Base-by-base conservation (phyloP, 2,797 vertebrate genomes). In the Meda fulgida region DNA sequence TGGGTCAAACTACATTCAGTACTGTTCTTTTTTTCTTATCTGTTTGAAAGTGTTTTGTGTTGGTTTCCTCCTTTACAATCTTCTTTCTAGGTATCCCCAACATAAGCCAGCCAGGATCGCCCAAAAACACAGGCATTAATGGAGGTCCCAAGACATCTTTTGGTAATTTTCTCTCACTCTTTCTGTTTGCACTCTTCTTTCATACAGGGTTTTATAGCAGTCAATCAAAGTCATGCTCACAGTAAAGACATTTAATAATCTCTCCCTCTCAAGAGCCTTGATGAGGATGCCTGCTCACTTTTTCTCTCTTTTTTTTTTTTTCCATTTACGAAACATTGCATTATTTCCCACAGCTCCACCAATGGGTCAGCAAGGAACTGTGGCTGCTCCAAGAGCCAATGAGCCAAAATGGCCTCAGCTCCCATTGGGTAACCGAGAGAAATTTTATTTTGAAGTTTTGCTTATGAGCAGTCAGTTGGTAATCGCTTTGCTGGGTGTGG, bases 301-400 rank as follows among this genome's bases (percentile, higher is more conserved):
- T 82, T n/a, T 81, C 18, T 82, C 26, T 84, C 31, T n/a, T 14
- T 46, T 66, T 73, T 63, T 72, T 18, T 51, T 87, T 55, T 66
- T 60, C 23, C 40, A 11, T 43, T 84, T 85, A 79, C 70, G 9
- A 89, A 89, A 86, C 36, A 29, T 79, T 86, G 81, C 85, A n/a
- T 91, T 93, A 89, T 93, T 91, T 86, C 89, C 92, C 85, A 91
- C 94, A 95, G 95, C 77, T 11, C 88, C 91, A n/a, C 92, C 94
- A 18, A 83, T 90, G 80, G 88, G 60, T 83, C 89, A 70, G 18
- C 92, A 92, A 90, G 94, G 93, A 85, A 92, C 91, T 7, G 31
- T 89, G 2, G 91, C 91, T 72, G 73, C 84, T 60, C 72, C 87
- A 40, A 75, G 89, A 89, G 88, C 89, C 21, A 83, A 88, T 72